Percentiles rank a stretch among this genome's conserved stretches.
These are phyloP conservation scores for Leguminivora glycinivorella DNA, from an alignment of 1,140 invertebrate species.

Conservation along the genomic window DNA sequence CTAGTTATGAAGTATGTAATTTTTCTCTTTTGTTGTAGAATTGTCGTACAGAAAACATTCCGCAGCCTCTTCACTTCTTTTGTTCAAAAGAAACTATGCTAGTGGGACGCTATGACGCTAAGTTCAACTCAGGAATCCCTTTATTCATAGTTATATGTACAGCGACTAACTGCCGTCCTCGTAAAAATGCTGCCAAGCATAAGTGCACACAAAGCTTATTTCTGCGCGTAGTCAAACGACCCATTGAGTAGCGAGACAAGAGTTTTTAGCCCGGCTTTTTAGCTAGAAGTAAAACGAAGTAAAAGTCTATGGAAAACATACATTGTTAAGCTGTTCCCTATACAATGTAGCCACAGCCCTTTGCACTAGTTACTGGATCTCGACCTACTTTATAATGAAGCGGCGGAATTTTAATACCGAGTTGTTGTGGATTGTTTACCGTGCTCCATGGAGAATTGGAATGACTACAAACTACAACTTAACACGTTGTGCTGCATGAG, in stretches of 20 bases:
- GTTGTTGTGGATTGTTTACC: neutral
- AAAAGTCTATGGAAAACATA: neutral
- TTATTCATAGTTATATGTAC: neutral
- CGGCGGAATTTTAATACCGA: neutral
- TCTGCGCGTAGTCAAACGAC: constrained; percentile 8
- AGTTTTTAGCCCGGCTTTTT: constrained; percentile 8
- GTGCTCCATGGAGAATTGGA: neutral
- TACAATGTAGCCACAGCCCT: neutral
- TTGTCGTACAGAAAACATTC: neutral
- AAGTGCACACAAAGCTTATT: constrained; percentile 16
- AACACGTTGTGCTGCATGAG: neutral
- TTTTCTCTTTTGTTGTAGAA: neutral
- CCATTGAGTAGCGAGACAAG: constrained; percentile 6
- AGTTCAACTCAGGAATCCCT: constrained; percentile 2
- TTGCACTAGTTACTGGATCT: constrained; percentile 3
- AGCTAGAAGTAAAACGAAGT: neutral
- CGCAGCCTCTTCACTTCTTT: neutral
- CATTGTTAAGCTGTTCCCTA: neutral
- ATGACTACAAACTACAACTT: neutral
- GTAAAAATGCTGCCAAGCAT: constrained; percentile 2
- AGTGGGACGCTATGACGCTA: neutral
- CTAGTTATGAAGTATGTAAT: neutral
- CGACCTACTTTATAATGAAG: constrained; percentile 10
- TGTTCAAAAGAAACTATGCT: constrained; percentile 1
- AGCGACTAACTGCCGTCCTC: neutral